Evolutionary conservation across 1,140 invertebrate genomes (phyloP).

Genomic region (Megalonaias nervosa): DNA sequence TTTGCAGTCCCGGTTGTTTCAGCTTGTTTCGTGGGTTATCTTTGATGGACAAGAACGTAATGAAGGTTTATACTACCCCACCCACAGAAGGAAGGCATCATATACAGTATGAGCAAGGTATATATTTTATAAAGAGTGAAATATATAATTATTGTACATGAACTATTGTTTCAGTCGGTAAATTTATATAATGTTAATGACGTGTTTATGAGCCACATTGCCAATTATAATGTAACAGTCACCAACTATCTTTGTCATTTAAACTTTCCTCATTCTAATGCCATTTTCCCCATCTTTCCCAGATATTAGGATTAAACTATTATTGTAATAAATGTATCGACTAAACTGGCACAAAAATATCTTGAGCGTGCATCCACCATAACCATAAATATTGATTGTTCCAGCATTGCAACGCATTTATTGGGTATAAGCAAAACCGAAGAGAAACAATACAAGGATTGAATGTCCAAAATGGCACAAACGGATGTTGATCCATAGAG

Average conservation of each 20-base stretch:
- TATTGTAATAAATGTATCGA: no score
- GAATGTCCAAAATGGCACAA: no score
- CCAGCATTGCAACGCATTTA: no score
- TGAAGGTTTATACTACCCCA: constrained; percentile 68
- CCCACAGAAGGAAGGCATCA: constrained; percentile 75
- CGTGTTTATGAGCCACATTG: neutral
- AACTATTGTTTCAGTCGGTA: neutral
- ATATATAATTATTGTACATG: neutral
- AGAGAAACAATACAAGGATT: no score
- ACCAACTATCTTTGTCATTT: neutral
- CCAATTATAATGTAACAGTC: neutral
- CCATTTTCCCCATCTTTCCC: neutral
- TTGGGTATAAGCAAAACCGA: no score
- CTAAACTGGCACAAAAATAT: no score
- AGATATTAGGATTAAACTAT: no score
- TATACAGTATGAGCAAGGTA: constrained; percentile 77
- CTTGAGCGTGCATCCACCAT: no score
- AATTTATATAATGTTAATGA: neutral
- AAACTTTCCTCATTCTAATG: neutral
- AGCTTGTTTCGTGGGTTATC: constrained; percentile 57
- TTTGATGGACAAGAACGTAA: constrained; percentile 56
- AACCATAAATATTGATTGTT: no score
- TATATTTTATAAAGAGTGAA: neutral
- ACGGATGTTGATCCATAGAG: no score
- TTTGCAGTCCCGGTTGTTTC: constrained; percentile 60